Conservation (phyloP, 2,888 invertebrate species). For the Ormyrus nitidulus region DNA sequence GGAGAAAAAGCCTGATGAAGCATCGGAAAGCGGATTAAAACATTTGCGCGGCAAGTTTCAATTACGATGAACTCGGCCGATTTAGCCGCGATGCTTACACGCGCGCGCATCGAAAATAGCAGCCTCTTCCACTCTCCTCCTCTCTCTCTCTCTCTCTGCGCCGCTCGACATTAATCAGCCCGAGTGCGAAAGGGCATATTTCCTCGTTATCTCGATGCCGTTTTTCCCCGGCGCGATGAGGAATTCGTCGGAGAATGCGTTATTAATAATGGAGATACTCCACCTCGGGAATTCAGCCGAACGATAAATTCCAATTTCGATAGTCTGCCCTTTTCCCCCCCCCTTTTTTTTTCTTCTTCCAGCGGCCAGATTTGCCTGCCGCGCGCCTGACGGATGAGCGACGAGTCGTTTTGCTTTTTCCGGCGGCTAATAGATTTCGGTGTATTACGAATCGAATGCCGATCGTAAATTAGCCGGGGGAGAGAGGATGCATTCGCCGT, state of each 20-base stretch:
- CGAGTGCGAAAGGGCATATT: slow-evolving; percentile 50
- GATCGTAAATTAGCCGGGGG: slow-evolving; percentile 29
- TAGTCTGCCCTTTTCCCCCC: no score
- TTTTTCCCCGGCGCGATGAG: slow-evolving; percentile 31
- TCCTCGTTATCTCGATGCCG: slow-evolving; percentile 55
- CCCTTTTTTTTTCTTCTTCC: no score
- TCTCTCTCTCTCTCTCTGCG: no score
- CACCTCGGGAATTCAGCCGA: slow-evolving; percentile 13
- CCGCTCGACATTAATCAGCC: slow-evolving; percentile 31
- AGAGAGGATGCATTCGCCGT: not conserved
- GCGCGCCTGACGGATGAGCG: no score
- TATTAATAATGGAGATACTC: slow-evolving; percentile 49
- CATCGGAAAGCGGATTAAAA: slow-evolving; percentile 33
- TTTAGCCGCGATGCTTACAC: slow-evolving; percentile 28
- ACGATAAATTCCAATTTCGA: slow-evolving; percentile 45
- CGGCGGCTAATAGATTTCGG: no score
- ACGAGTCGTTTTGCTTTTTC: no score
- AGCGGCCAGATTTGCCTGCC: no score
- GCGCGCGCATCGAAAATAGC: slow-evolving; percentile 21
- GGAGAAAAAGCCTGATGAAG: no score
- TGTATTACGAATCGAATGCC: slow-evolving; percentile 26
- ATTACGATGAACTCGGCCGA: slow-evolving; percentile 48
- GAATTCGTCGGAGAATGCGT: slow-evolving; percentile 50
- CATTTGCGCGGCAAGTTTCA: slow-evolving; percentile 46
- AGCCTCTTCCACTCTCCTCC: no score